A percentile compares a stretch with the other conserved stretches of the same genome.
phyloP scores from a whole-genome alignment of 2,113 vertebrate species.

The Pteruthius melanotis region DNA sequence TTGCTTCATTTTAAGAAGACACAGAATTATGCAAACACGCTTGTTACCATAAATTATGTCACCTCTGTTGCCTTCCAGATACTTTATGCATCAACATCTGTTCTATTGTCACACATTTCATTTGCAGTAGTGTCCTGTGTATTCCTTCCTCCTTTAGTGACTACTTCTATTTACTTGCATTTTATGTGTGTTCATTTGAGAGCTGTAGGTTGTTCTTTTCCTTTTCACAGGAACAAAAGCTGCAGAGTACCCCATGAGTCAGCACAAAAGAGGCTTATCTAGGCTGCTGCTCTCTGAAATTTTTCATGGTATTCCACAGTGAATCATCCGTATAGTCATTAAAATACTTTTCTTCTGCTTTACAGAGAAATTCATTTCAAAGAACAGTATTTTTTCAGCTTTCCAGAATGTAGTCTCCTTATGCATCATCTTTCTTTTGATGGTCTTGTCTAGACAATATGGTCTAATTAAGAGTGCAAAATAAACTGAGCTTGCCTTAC shows the following conservation, averaged over 20 bases:
- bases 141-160: background rate
- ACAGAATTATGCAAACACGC: background rate
- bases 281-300: background rate
- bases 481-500: rapidly evolving
- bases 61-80: background rate
- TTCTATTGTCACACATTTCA: background rate
- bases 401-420: background rate
- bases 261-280: background rate
- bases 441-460: background rate
- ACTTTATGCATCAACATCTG: background rate
- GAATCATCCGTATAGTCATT: background rate
- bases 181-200: background rate
- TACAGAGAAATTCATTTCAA: background rate
- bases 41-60: background rate
- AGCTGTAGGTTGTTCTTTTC: background rate
- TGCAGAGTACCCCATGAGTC: background rate
- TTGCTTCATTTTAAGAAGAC: background rate
- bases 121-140: background rate
- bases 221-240: background rate
- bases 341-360: background rate
- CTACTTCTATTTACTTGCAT: background rate
- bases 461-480: background rate
- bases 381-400: background rate
- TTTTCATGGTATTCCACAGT: background rate
- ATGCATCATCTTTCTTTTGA: background rate